Conservation (phyloP, 2,797 vertebrate species). For the Mustela erminea region DNA sequence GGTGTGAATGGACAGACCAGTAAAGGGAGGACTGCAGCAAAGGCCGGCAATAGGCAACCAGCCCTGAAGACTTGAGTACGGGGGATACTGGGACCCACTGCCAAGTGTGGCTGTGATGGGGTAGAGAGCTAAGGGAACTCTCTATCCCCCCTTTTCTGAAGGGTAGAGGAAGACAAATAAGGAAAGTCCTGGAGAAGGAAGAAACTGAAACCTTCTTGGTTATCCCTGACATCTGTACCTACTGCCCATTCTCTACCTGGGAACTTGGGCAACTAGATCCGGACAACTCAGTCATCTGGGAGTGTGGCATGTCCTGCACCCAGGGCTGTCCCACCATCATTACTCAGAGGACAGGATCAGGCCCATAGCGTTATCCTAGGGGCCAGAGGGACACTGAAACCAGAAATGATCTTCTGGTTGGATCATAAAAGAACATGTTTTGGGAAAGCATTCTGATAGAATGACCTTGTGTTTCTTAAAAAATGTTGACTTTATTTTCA, state of each 20-base stretch:
- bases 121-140: not conserved
- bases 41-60: no score
- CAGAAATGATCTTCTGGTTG: not conserved
- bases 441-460: not conserved
- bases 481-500: not conserved
- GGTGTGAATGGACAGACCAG: not conserved
- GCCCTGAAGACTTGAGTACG: not conserved
- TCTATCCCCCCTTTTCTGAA: not conserved
- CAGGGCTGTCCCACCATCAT: not conserved
- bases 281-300: not conserved
- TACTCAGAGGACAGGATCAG: not conserved
- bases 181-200: not conserved
- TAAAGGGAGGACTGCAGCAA: not conserved
- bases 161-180: not conserved
- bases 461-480: not conserved
- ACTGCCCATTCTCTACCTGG: not conserved
- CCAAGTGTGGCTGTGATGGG: fast-evolving
- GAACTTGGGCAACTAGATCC: not conserved
- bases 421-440: not conserved
- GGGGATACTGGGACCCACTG: fast-evolving
- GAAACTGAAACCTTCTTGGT: not conserved
- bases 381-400: not conserved
- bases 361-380: not conserved
- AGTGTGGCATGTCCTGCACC: no score
- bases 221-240: not conserved